Base-by-base conservation (phyloP, 2,888 invertebrate genomes). In the Noctua pronuba region DNA sequence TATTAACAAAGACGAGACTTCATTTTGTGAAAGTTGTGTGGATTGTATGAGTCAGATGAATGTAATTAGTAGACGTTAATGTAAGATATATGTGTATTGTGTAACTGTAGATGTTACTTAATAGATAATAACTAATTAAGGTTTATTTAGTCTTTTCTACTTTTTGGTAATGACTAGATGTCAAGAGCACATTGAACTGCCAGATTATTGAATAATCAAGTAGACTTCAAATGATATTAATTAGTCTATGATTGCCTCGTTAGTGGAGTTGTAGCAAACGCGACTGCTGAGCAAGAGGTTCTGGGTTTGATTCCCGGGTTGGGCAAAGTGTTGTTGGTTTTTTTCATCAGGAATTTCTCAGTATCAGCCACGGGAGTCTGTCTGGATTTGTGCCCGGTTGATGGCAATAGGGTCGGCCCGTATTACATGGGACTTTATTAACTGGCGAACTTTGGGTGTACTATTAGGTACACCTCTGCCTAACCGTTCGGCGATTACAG, bases 1-100 rank as follows among this genome's bases (percentile, higher is more conserved):
- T 55, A 62, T 58, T 73, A 79, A 85, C 71, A 74, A 64, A 82
- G 73, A 52, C 70, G 28, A n/a, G 21, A 68, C 28, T 21, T n/a
- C 58, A 55, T 11, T 78, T 66, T 66, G 55, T 41, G 70, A 75
- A 83, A 85, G 72, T 58, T 75, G 65, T 85, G 35, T 55, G 55
- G 31, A n/a, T n/a, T 55, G 21, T 28, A 60, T 84, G 72, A 76
- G 49, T 79, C 79, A 82, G 6, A 31, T 38, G 16, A 38, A 38
- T 35, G 16, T n/a, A 41, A n/a, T 52, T 35, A 24, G 52, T 80
- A 16, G 52, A 55, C 31, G 44, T 35, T 55, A 24, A 44, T 35
- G 65, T 16, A 2, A 69, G 35, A 35, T n/a, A n/a, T n/a, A n/a
- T n/a, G n/a, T n/a, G n/a, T n/a, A n/a, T n/a, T n/a, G n/a, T n/a